phyloP scores from a whole-genome alignment of 2,888 invertebrate genomes.

The Heliconius ethilla region DNA sequence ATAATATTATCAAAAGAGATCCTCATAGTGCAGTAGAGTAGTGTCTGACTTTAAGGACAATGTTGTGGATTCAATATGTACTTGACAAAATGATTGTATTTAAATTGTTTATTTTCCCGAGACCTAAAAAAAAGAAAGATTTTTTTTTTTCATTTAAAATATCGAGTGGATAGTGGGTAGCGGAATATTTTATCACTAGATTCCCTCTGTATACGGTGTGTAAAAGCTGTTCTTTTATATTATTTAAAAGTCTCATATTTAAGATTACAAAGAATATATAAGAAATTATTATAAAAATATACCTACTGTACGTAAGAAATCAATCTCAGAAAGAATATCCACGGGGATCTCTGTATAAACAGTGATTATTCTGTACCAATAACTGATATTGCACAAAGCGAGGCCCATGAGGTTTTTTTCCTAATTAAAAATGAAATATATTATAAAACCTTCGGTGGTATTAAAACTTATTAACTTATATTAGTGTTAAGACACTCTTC shows the following conservation, averaged over 20 bases:
- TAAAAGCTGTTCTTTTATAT: not conserved
- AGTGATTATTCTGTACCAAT: slow-evolving; percentile 21
- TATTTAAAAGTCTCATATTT: not conserved
- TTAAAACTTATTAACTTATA: too few species aligned
- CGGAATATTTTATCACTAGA: not conserved
- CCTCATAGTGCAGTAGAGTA: not conserved
- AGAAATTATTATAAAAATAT: not conserved
- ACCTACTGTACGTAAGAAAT: slow-evolving; percentile 3
- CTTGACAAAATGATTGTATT: not conserved
- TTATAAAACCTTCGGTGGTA: not conserved
- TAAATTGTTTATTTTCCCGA: not conserved
- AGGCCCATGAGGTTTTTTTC: not conserved
- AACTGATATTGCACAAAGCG: slow-evolving; percentile 14
- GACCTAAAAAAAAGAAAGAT: too few species aligned
- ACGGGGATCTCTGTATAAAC: slow-evolving; percentile 12
- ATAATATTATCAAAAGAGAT: not conserved
- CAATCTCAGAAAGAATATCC: not conserved
- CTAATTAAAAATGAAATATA: not conserved
- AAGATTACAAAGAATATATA: not conserved
- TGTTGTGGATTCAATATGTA: not conserved
- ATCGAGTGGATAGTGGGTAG: not conserved
- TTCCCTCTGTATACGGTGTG: not conserved
- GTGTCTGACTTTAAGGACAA: not conserved
- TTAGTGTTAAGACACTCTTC: too few species aligned
- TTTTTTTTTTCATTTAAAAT: too few species aligned